phyloP scores from a whole-genome alignment of 2,113 vertebrate species.

The Campylomormyrus numenius region DNA sequence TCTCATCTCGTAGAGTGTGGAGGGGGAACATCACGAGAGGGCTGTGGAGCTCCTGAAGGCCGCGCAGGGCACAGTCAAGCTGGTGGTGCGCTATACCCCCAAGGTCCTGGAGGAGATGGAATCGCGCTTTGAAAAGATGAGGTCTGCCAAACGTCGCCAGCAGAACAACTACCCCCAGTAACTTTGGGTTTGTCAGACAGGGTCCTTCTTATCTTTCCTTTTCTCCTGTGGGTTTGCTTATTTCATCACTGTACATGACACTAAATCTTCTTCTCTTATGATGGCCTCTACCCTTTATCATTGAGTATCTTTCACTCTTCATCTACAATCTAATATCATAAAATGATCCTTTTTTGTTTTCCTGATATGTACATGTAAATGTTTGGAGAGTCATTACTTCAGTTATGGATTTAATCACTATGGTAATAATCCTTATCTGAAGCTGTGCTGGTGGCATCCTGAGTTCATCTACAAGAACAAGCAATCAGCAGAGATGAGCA shows the following conservation, averaged over 20 bases:
- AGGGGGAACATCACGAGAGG: conserved; percentile 95
- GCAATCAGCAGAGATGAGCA: not conserved
- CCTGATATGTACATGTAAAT: not conserved
- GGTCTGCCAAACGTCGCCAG: conserved; percentile 94
- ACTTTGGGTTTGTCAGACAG: conserved; percentile 33
- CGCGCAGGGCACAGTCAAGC: conserved; percentile 90
- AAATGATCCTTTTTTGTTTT: not conserved
- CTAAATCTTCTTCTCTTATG: not conserved
- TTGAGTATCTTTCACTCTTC: conserved; percentile 22
- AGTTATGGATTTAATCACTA: not conserved
- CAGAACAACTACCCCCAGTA: conserved; percentile 79
- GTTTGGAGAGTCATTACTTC: not conserved
- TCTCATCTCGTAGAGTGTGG: conserved; percentile 73
- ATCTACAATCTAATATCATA: conserved; percentile 35
- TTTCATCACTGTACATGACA: not conserved
- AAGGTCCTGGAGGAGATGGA: conserved; percentile 97
- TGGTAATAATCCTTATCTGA: not conserved
- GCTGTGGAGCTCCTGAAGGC: conserved; percentile 95
- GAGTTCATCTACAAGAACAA: conserved; percentile 6
- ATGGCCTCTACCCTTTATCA: not conserved
- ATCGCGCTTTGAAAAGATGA: conserved; percentile 96
- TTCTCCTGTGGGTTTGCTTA: not conserved
- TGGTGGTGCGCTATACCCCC: conserved; percentile 92
- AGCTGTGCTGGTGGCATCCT: not conserved
- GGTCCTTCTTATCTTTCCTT: not conserved